Conservation (phyloP, 2,113 vertebrate genomes). For the Anoplopoma fimbria region DNA sequence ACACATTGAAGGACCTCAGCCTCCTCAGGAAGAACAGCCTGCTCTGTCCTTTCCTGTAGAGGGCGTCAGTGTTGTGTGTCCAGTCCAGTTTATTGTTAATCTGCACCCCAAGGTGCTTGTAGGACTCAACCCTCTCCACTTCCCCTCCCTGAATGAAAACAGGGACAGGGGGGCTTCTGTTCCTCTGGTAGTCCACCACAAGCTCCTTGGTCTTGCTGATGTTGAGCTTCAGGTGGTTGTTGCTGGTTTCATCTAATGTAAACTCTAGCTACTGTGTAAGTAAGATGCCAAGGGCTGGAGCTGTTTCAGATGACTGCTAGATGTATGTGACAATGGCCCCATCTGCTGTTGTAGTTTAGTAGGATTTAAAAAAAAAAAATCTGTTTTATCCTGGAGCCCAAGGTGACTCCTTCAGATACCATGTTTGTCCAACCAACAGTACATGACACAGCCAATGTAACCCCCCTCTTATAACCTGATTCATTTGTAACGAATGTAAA, state of each 20-base stretch:
- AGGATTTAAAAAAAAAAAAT: neutral
- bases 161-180: too few relatives aligned
- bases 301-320: neutral
- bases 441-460: neutral
- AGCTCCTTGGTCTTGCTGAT: too few relatives aligned
- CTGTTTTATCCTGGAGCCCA: neutral
- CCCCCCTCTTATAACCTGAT: neutral
- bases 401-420: neutral
- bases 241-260: neutral
- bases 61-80: too few relatives aligned
- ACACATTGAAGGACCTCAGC: too few relatives aligned
- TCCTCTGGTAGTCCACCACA: too few relatives aligned
- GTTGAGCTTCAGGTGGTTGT: too few relatives aligned
- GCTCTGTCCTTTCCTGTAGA: too few relatives aligned
- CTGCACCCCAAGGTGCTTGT: too few relatives aligned
- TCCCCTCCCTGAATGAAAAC: too few relatives aligned
- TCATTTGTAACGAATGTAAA: neutral
- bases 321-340: neutral
- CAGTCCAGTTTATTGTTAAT: too few relatives aligned
- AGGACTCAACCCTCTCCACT: too few relatives aligned
- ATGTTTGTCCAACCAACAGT: neutral
- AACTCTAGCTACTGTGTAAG: neutral
- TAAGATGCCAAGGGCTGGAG: neutral
- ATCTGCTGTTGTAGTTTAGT: neutral
- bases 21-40: too few relatives aligned